phyloP scores from a whole-genome alignment of 2,888 invertebrate genomes.

The Cyaniris semiargus region DNA sequence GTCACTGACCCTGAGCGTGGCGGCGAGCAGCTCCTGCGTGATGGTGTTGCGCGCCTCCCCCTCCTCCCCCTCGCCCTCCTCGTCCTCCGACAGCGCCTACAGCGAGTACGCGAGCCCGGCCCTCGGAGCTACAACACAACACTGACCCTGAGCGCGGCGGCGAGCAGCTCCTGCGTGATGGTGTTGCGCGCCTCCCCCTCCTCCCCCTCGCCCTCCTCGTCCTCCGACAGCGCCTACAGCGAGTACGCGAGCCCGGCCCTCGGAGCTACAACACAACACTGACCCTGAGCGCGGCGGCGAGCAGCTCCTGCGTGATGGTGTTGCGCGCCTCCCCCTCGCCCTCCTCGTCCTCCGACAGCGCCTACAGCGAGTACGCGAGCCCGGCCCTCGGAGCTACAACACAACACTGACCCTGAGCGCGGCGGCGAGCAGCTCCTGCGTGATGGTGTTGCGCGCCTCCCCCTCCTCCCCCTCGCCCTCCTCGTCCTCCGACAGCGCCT shows the following conservation, averaged over 20 bases:
- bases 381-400: conserved; percentile 71
- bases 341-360: conserved; percentile 65
- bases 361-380: conserved; percentile 75
- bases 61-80: conserved; percentile 54
- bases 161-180: conserved; percentile 87
- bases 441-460: conserved; percentile 81
- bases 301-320: conserved; percentile 86
- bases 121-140: conserved; percentile 69
- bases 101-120: conserved; percentile 75
- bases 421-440: conserved; percentile 87
- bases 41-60: conserved; percentile 78
- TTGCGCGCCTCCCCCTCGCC: conserved; percentile 64
- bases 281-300: conserved; percentile 86
- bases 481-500: too few species aligned
- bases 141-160: conserved; percentile 84
- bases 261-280: conserved; percentile 62
- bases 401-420: conserved; percentile 83
- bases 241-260: conserved; percentile 76
- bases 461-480: conserved; percentile 51
- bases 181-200: conserved; percentile 68
- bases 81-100: conserved; percentile 72
- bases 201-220: conserved; percentile 57
- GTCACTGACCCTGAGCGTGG: conserved; percentile 82
- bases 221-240: conserved; percentile 73
- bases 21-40: conserved; percentile 87